Conservation (phyloP, 2,113 vertebrate species). For the Emberiza fucata region DNA sequence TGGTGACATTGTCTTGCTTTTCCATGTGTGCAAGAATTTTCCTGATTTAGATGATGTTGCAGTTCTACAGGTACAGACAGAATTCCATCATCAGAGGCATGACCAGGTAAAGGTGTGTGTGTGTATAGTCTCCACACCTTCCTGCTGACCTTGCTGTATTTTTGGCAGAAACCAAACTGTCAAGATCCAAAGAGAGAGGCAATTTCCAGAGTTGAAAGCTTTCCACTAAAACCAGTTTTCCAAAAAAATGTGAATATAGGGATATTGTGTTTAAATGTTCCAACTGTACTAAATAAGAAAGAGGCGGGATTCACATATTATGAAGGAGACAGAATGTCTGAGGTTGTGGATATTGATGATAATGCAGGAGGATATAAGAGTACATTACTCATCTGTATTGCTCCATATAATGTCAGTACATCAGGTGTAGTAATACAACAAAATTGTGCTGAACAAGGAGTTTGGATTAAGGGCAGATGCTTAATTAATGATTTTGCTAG, state of each 20-base stretch:
- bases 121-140: not conserved
- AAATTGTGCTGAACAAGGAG: not conserved
- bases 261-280: not conserved
- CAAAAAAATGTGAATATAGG: rapidly evolving
- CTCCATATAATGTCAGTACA: not conserved
- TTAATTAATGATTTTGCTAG: not conserved
- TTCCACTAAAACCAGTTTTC: not conserved
- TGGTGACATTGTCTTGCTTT: not conserved
- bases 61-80: not conserved
- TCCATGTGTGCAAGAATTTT: not conserved
- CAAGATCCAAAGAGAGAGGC: not conserved
- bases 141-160: not conserved
- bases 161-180: not conserved
- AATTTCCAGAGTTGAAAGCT: not conserved
- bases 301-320: not conserved
- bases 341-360: not conserved
- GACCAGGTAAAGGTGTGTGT: not conserved
- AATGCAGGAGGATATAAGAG: not conserved
- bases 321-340: not conserved
- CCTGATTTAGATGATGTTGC: not conserved
- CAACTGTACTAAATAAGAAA: not conserved
- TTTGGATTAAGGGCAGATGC: not conserved
- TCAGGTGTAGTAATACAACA: not conserved
- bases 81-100: not conserved
- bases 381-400: not conserved